These are phyloP conservation scores for Ataeniobius toweri DNA, from an alignment of 2,797 vertebrate species.

Conservation along the genomic window DNA sequence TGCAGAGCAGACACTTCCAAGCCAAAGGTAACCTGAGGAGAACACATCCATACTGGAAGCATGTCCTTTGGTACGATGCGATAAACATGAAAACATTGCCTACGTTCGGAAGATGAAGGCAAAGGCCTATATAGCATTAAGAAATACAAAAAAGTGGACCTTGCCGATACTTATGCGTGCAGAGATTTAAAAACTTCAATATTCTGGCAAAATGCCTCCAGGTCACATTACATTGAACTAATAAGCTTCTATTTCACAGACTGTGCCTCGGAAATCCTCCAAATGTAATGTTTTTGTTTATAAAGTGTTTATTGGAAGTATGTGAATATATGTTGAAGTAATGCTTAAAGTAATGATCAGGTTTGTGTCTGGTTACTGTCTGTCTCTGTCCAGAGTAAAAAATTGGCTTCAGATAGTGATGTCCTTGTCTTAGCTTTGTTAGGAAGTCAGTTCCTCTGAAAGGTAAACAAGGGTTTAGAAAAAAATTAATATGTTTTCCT, in stretches of 20 bases:
- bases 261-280: neutral
- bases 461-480: too few relatives aligned
- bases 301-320: too few relatives aligned
- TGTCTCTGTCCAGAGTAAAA: too few relatives aligned
- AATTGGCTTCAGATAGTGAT: too few relatives aligned
- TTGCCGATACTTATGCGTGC: neutral
- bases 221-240: neutral
- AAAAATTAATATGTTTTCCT: too few relatives aligned
- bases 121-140: neutral
- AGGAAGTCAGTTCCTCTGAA: too few relatives aligned
- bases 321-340: too few relatives aligned
- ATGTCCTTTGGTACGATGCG: neutral
- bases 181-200: too few relatives aligned
- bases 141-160: neutral
- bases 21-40: neutral
- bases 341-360: too few relatives aligned
- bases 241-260: neutral
- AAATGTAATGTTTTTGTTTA: neutral
- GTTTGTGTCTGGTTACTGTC: too few relatives aligned
- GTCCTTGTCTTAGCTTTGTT: too few relatives aligned
- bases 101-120: neutral
- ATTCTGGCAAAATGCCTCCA: too few relatives aligned
- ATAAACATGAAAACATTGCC: neutral
- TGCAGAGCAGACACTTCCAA: neutral
- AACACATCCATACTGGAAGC: neutral